Evolutionary conservation across 2,888 invertebrate genomes (phyloP).

Genomic region (Agapostemon virescens): DNA sequence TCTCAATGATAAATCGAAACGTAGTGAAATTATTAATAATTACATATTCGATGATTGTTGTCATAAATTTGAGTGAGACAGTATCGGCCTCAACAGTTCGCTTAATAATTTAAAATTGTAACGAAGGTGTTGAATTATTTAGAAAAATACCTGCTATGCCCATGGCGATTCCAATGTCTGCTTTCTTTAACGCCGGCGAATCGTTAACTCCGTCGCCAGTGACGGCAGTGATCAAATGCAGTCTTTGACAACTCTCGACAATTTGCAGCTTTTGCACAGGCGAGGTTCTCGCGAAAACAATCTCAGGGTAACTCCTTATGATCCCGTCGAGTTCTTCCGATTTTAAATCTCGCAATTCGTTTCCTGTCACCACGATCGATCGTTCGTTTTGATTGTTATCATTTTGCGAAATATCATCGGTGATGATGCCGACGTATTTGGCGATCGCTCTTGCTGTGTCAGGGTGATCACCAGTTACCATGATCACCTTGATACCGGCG

Average conservation of each 20-base stretch:
- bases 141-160: constrained; percentile 81
- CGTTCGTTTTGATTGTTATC: background rate
- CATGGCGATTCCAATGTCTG: constrained; percentile 99
- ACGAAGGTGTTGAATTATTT: background rate
- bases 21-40: no score
- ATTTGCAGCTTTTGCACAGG: constrained; percentile 86
- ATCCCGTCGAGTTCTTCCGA: constrained; percentile 82
- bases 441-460: constrained; percentile 90
- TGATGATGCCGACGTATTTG: constrained; percentile 87
- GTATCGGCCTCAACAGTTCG: no score
- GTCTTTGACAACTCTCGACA: constrained; percentile 90
- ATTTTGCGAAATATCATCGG: constrained; percentile 68
- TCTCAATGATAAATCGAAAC: no score
- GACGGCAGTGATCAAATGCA: constrained; percentile 68
- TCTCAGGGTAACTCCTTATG: constrained; percentile 84
- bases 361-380: constrained; percentile 79
- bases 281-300: constrained; percentile 88
- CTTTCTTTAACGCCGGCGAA: constrained; percentile 99
- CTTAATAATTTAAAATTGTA: background rate
- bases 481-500: constrained; percentile 90
- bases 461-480: constrained; percentile 92
- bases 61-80: no score
- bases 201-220: constrained; percentile 99
- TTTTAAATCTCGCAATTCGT: constrained; percentile 57
- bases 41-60: no score